These are phyloP conservation scores for Elachura formosa DNA, from an alignment of 2,113 vertebrate species.

Conservation along the genomic window DNA sequence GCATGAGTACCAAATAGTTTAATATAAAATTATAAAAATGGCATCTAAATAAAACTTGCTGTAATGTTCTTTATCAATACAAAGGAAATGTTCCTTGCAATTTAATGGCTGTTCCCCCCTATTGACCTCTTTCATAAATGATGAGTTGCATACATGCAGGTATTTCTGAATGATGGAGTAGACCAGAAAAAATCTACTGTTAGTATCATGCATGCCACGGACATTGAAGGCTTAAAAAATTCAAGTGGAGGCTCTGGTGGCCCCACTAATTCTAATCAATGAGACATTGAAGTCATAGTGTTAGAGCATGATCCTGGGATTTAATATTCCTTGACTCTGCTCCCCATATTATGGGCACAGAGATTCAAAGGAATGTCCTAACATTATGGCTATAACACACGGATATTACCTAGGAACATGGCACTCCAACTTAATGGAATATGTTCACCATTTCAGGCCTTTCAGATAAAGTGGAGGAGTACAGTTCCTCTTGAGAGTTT, in stretches of 20 bases:
- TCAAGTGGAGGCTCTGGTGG: neutral
- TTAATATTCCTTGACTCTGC: neutral
- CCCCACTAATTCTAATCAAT: neutral
- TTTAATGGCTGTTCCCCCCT: neutral
- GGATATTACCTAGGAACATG: neutral
- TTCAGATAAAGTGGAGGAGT: neutral
- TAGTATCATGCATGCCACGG: neutral
- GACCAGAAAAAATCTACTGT: neutral
- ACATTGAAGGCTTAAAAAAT: neutral
- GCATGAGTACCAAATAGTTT: neutral
- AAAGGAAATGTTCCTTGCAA: neutral
- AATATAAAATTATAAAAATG: neutral
- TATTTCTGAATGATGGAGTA: neutral
- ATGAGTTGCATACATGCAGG: neutral
- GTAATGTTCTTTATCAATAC: neutral
- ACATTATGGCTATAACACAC: neutral
- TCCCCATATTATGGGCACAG: neutral
- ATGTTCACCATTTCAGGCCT: neutral
- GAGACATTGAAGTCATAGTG: neutral
- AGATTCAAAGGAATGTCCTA: neutral
- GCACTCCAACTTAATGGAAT: neutral
- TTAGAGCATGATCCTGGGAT: neutral
- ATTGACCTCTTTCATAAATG: accelerated
- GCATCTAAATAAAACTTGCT: neutral
- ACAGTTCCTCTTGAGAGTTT: neutral